A percentile compares a stretch with the other conserved stretches of the same genome.
Evolutionary conservation across 2,113 vertebrate species (phyloP).

Genomic region (Calypte anna): DNA sequence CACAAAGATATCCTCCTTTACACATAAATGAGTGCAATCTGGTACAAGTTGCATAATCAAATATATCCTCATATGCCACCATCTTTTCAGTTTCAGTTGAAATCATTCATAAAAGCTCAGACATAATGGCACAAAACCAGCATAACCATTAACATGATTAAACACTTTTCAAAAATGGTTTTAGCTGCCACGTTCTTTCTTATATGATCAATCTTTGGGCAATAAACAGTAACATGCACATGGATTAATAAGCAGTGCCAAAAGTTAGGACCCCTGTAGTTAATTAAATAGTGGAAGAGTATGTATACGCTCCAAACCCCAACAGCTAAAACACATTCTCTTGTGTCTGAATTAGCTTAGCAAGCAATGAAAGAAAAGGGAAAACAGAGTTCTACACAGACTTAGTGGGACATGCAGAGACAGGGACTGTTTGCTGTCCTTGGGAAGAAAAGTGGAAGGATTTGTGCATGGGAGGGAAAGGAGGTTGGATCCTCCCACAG

Average conservation of each 20-base stretch:
- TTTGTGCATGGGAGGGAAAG: background rate
- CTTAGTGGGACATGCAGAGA: background rate
- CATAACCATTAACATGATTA: background rate
- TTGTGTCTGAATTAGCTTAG: constrained; percentile 1
- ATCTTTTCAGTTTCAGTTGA: background rate
- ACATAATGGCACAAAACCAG: background rate
- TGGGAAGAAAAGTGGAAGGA: background rate
- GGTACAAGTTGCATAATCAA: background rate
- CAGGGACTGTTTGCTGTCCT: background rate
- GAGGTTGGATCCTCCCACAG: background rate
- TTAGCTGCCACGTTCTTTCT: background rate
- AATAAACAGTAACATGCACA: too few relatives aligned
- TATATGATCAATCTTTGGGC: background rate
- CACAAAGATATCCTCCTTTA: background rate
- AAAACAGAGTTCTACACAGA: background rate
- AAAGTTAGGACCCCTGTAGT: background rate
- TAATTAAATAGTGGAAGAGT: background rate
- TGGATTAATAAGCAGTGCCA: background rate
- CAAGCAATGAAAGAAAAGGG: background rate
- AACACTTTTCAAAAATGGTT: background rate
- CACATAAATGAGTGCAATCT: background rate
- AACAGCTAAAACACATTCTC: background rate
- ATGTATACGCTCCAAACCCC: background rate
- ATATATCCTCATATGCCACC: rapidly evolving
- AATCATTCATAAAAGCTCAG: background rate